Base-by-base conservation (phyloP, 2,888 invertebrate genomes). In the Torymus aiolomorphi region DNA sequence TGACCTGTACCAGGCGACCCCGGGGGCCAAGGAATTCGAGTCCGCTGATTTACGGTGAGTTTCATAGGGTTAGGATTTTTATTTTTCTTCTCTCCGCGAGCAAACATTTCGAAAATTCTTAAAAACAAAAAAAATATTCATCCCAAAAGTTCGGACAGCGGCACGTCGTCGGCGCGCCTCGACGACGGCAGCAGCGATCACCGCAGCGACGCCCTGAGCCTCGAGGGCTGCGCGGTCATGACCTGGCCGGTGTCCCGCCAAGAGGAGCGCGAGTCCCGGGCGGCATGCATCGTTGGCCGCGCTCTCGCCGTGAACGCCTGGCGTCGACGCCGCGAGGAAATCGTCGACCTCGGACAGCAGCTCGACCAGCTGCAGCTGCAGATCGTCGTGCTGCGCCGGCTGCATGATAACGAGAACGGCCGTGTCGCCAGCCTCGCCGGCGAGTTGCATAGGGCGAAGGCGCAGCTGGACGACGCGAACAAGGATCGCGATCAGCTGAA, bases 351-450 rank as follows among this genome's bases (percentile, higher is more conserved):
- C 87, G 91, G 91, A 1, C 92, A 92, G 84, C 87, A 91, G 86
- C 87, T 91, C 62, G 87, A 88, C 54, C 91, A 91, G 77, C 83
- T 91, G 73, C 93, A 93, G 65, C 89, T 93, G 31, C 94, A 94
- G 87, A 92, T 93, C 81, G 90, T 91, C 24, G 92, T 93, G 3
- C 88, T 94, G 59, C 92, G 93, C 82, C 91, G 92, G 0, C 89
- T 94, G 65, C 88, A 94, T 84, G 92, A 93, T 83, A 91, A 93
- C 0, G 94, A 94, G 88, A 93, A 92, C 84, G 89, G 87, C 4
- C 92, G 93, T 80, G 91, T 93, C 14, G 90, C 91, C 8, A 89
- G 91, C 80, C 91, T 92, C 54, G 91, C 91, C 85, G 84, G 85
- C 0, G 92, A 93, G 84, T 76, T 86, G 75, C 92, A 93, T 78